Base-by-base conservation (phyloP, 2,888 invertebrate species). In the Tenthredo amoena region DNA sequence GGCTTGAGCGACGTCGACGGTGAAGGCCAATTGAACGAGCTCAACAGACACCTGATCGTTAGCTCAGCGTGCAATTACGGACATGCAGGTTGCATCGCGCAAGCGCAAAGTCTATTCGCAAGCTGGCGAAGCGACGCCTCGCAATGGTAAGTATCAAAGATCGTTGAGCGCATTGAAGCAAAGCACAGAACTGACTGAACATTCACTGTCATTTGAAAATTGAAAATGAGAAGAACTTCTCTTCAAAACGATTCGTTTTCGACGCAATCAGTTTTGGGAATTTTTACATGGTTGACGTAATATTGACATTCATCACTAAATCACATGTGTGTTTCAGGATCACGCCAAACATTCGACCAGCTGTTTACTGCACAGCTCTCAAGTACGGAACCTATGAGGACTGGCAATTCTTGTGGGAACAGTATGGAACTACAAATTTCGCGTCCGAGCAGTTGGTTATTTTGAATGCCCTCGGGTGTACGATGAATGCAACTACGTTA, bases 311-410 rank as follows among this genome's bases (percentile, higher is more conserved):
- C 26, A 1, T 26, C 26, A 26, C 26, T 26, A 26, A 26, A 15
- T 31, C 12, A 9, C 21, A 55, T 71, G 9, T 68, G 10, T 40
- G 68, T 91, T 91, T n/a, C 90, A 95, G 95, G 43, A 94, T 96
- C 85, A 94, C 95, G 34, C 95, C 95, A 9, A 96, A 98, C 90
- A 94, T 96, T 82, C 96, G 97, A 83, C 93, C 95, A 37, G 95
- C 96, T 82, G 96, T 98, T 0, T 98, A 97, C 93, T 98, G 98
- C 91, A 96, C 96, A 31, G 97, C 95, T 0, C 94, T 98, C 1
- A 95, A 96, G n/a, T 91, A 95, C 34, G 97, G 97, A 0, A 94
- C 93, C 0, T 89, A 91, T n/a, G 91, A 91, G 0, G 96, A 97
- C 87, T 98, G 97, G 95, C 90, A 96, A 0, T 95, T 94, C 89